These are phyloP conservation scores for Triplophysa bombifrons DNA, from an alignment of 2,797 vertebrate species.

Conservation along the genomic window DNA sequence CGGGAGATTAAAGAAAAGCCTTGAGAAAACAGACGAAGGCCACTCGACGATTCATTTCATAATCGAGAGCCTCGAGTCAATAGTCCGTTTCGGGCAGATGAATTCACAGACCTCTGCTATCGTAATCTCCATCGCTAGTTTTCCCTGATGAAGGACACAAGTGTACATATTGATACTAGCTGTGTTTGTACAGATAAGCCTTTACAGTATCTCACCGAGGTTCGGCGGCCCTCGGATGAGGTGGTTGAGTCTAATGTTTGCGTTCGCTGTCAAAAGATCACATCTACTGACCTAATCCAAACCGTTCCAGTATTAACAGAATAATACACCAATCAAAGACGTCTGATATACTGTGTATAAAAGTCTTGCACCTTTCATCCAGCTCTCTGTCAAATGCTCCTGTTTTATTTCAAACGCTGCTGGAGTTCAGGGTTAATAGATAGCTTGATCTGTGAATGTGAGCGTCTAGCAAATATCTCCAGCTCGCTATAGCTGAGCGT, in stretches of 20 bases:
- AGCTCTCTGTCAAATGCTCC: constrained; percentile 63
- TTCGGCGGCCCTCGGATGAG: constrained; percentile 50
- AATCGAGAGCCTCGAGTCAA: constrained; percentile 60
- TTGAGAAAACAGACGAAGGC: constrained; percentile 43
- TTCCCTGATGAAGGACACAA: constrained; percentile 34
- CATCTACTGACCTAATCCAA: constrained; percentile 56
- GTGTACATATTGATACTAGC: constrained; percentile 11
- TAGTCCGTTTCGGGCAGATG: constrained; percentile 53
- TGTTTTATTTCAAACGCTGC: constrained; percentile 61
- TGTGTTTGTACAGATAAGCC: constrained; percentile 43
- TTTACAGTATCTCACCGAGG: constrained; percentile 24
- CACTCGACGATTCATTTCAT: constrained; percentile 71
- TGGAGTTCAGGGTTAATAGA: constrained; percentile 57
- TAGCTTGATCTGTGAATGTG: constrained; percentile 27
- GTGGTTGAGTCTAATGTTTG: constrained; percentile 59
- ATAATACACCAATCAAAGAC: constrained; percentile 72
- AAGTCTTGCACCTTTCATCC: constrained; percentile 66
- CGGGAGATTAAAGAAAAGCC: constrained; percentile 36
- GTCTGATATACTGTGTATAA: constrained; percentile 68
- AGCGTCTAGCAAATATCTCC: not conserved
- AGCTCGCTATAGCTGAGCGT: not conserved
- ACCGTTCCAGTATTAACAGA: constrained; percentile 60
- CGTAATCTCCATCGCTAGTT: constrained; percentile 50
- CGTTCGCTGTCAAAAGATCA: constrained; percentile 64
- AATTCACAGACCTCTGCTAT: constrained; percentile 50